Evolutionary conservation across 1,140 invertebrate genomes (phyloP), one percentile per base, ranked within the genome.

Genomic region (Pseudachorutes palmiensis): DNA sequence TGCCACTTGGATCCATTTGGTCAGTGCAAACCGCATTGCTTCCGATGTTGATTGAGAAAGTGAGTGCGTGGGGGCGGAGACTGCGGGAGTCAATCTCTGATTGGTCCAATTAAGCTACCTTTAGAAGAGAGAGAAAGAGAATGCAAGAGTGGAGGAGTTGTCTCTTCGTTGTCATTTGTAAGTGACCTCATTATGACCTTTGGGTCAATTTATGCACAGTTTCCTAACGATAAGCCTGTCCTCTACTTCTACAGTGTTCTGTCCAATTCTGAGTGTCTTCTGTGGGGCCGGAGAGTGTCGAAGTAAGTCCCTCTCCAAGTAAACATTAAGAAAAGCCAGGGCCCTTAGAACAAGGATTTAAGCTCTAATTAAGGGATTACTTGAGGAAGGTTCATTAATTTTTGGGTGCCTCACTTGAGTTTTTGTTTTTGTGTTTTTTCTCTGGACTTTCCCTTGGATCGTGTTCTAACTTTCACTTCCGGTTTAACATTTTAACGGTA

Each of bases 211-310:
- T 45, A 12, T 45, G n/a, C n/a, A n/a, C n/a, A n/a, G n/a, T 45
- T 45, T 45, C 9, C 9, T 12, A 45, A 45, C 9, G 19, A 45
- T 12, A 45, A 45, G 36, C 36, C 19, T 45, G 36, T 45, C 19
- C 36, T 61, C 49, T 59, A n/a, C 28, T 29, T 41, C 64, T 67
- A 16, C 69, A 70, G 69, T 70, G 49, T 62, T 70, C 26, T 70
- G 66, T 61, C 69, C 69, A 66, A 48, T 70, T 29, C 58, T 70
- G n/a, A 64, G 14, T 24, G 51, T 55, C 24, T 31, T 14, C 12
- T 5, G 26, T 30, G 70, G 70, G 19, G 70, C 70, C 36, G 66
- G 59, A 32, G 70, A 71, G 55, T 71, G 70, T 58, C 64, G 64
- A 58, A 69, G 68, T 69, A 66, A 69, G 67, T 5, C 22, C 12